Conservation (phyloP, 2,113 vertebrate genomes). For the Gavia stellata region DNA sequence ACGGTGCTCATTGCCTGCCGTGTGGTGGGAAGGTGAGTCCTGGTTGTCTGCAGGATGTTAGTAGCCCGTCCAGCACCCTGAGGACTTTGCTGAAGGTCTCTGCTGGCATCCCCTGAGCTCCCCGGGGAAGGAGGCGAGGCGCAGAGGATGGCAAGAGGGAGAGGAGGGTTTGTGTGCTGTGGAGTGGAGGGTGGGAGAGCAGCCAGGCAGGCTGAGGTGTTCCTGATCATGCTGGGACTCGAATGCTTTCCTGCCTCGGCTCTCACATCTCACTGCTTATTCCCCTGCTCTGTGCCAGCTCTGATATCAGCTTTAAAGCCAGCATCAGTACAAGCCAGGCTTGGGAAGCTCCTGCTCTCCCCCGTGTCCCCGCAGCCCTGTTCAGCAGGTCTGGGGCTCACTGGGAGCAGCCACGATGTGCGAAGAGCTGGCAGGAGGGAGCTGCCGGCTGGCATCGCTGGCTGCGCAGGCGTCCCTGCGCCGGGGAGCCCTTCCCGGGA, state of each 20-base stretch:
- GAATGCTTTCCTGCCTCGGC: not conserved
- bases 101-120: not conserved
- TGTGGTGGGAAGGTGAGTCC: not conserved
- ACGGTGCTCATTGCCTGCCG: accelerated
- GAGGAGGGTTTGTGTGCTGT: not conserved
- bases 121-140: not conserved
- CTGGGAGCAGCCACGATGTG: not conserved
- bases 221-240: not conserved
- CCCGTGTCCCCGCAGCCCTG: accelerated
- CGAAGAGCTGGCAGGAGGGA: not conserved
- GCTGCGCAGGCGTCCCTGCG: not conserved
- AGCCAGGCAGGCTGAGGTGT: not conserved
- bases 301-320: not conserved
- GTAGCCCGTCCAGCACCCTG: not conserved
- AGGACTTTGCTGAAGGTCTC: not conserved
- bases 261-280: not conserved
- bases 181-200: not conserved
- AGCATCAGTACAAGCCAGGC: not conserved
- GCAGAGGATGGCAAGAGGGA: not conserved
- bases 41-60: not conserved
- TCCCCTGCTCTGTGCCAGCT: not conserved
- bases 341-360: not conserved
- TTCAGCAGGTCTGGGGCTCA: not conserved
- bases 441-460: not conserved
- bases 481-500: not conserved